Evolutionary conservation across 2,113 vertebrate species (phyloP).

Genomic region (Cryptomyrus ogoouensis): DNA sequence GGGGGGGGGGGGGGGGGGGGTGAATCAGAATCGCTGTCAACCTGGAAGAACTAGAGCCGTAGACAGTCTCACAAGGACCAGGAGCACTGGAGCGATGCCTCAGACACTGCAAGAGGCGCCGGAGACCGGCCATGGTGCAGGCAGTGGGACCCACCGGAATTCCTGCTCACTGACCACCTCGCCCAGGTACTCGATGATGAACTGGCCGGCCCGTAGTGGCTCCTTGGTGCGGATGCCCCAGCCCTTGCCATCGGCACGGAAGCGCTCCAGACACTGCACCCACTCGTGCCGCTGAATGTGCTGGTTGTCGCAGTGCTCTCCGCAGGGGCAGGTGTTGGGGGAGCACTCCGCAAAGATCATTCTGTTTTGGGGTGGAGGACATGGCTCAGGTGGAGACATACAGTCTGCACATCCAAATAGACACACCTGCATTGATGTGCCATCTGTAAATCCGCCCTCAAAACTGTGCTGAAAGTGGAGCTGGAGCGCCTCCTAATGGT

Average conservation of each 20-base stretch:
- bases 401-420: background rate
- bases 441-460: background rate
- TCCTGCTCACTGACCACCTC: slow-evolving; percentile 97
- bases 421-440: background rate
- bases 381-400: background rate
- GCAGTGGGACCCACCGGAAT: slow-evolving; percentile 72
- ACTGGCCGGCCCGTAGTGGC: slow-evolving; percentile 81
- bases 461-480: background rate
- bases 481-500: background rate
- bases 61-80: background rate
- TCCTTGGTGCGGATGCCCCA: slow-evolving; percentile 98
- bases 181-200: slow-evolving; percentile 97
- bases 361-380: slow-evolving; percentile 48
- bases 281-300: slow-evolving; percentile 94
- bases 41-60: background rate
- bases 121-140: background rate
- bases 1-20: too few species aligned
- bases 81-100: background rate
- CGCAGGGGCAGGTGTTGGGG: slow-evolving; percentile 84
- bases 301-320: slow-evolving; percentile 88
- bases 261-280: slow-evolving; percentile 95
- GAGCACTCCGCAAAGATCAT: slow-evolving; percentile 98
- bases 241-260: slow-evolving; percentile 91
- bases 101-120: background rate
- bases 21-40: background rate